Conservation (phyloP, 2,113 vertebrate species). For the Urocynchramus pylzowi region DNA sequence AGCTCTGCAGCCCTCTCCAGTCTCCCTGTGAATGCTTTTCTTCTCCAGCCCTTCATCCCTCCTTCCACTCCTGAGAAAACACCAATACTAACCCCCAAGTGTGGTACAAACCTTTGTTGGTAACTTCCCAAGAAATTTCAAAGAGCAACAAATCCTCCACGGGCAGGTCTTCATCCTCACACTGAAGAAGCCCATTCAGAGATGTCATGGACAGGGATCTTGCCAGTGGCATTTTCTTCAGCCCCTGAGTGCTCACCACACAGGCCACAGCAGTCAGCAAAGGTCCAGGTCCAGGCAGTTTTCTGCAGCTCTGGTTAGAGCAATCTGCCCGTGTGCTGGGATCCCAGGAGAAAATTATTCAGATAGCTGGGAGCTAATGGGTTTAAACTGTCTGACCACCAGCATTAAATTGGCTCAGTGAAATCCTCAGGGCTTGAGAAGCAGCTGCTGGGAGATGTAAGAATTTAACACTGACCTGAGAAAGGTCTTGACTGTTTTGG, state of each 20-base stretch:
- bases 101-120: constrained; percentile 88
- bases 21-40: background rate
- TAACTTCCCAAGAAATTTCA: constrained; percentile 93
- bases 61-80: background rate
- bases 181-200: constrained; percentile 84
- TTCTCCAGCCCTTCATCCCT: background rate
- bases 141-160: constrained; percentile 90
- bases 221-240: constrained; percentile 81
- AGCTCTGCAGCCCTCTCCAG: background rate
- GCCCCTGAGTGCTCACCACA: background rate
- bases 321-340: background rate
- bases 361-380: constrained; percentile 9
- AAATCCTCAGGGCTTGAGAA: constrained; percentile 39
- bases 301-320: background rate
- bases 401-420: constrained; percentile 38
- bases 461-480: constrained; percentile 48
- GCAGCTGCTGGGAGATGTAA: background rate
- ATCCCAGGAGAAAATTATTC: background rate
- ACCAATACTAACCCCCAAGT: background rate
- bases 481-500: background rate
- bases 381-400: constrained; percentile 31
- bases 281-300: background rate
- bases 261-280: background rate
- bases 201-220: constrained; percentile 91
- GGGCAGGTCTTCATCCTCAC: constrained; percentile 85